Percentiles rank a stretch among this genome's conserved stretches.
Evolutionary conservation across 2,113 vertebrate genomes (phyloP).

Genomic region (Abramis brama): DNA sequence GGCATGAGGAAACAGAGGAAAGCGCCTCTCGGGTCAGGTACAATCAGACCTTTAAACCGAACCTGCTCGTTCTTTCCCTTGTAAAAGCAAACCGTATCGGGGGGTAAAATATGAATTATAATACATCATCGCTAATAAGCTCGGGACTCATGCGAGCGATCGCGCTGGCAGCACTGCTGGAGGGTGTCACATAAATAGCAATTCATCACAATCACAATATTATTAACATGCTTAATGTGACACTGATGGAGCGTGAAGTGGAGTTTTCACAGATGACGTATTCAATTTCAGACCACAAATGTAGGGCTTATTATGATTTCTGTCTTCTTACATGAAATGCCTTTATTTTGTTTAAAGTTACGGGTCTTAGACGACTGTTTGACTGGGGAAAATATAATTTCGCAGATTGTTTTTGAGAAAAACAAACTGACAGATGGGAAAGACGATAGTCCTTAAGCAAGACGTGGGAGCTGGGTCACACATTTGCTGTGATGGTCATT

Average conservation of each 20-base stretch:
- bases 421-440: conserved; percentile 20
- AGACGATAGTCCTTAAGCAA: neutral
- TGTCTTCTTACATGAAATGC: conserved; percentile 54
- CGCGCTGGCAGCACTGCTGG: conserved; percentile 50
- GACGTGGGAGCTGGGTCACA: conserved; percentile 28
- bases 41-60: conserved; percentile 60
- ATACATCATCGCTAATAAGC: conserved; percentile 60
- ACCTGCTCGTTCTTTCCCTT: conserved; percentile 58
- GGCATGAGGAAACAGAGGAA: conserved; percentile 57
- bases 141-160: conserved; percentile 51
- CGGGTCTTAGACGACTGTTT: conserved; percentile 41
- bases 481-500: conserved; percentile 18
- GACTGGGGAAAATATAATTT: conserved; percentile 2
- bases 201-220: conserved; percentile 52
- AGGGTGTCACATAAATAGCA: conserved; percentile 60
- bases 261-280: conserved; percentile 55
- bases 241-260: conserved; percentile 53
- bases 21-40: conserved; percentile 52
- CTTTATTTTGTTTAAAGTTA: conserved; percentile 41
- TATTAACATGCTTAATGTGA: conserved; percentile 63
- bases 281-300: conserved; percentile 57
- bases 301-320: conserved; percentile 51
- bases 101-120: conserved; percentile 54
- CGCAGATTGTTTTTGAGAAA: conserved; percentile 27
- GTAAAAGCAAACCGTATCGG: conserved; percentile 53